A percentile compares a stretch with the other conserved stretches of the same genome.
Evolutionary conservation across 35 echinoderm and acorn worm genomes (phyloP).

Genomic region (Ophiothrix spiculata): DNA sequence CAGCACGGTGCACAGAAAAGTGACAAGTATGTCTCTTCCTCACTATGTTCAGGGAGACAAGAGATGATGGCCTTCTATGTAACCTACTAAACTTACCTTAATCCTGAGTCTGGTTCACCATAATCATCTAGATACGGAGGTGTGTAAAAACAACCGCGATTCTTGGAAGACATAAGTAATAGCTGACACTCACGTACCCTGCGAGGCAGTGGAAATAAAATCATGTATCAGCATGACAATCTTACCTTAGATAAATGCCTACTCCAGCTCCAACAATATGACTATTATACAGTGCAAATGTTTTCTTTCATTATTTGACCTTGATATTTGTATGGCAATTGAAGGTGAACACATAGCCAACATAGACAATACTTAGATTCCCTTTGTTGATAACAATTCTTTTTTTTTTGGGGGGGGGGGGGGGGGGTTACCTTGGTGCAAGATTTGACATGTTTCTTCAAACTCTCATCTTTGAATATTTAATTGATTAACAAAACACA

Average conservation of each 20-base stretch:
- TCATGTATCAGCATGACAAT: not conserved
- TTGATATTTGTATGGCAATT: not conserved
- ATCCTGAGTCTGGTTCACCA: constrained; percentile 89
- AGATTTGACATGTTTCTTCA: too few species aligned
- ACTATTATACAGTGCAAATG: not conserved
- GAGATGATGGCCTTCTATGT: too few species aligned
- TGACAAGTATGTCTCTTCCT: too few species aligned
- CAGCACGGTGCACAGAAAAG: too few species aligned
- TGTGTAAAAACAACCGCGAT: constrained; percentile 74
- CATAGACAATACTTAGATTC: too few species aligned
- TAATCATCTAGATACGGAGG: constrained; percentile 98
- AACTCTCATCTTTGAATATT: too few species aligned
- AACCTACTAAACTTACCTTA: constrained; percentile 70
- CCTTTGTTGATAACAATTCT: too few species aligned
- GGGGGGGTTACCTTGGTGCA: too few species aligned
- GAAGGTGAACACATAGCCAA: too few species aligned
- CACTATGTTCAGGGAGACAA: too few species aligned
- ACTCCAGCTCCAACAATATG: constrained; percentile 55
- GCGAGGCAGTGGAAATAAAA: not conserved
- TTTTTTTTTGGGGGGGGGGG: too few species aligned
- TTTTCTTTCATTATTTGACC: not conserved
- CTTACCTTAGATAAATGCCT: constrained; percentile 88
- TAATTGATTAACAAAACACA: too few species aligned
- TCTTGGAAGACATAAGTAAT: constrained; percentile 68
- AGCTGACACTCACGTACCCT: constrained; percentile 91